phyloP scores from a whole-genome alignment of 2,797 vertebrate species.

The Pelobates cultripes region DNA sequence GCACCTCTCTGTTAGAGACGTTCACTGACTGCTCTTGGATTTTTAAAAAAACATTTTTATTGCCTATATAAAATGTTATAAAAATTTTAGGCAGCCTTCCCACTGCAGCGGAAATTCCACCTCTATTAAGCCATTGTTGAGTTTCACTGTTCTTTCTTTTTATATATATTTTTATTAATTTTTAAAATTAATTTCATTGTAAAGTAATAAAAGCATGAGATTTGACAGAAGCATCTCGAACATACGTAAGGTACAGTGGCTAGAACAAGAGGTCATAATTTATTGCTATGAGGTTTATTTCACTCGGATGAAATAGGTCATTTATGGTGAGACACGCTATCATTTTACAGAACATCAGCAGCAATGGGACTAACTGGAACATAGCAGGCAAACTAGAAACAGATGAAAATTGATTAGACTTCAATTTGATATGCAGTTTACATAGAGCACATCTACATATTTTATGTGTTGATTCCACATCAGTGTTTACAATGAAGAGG shows the following conservation, averaged over 20 bases:
- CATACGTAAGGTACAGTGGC: constrained; percentile 68
- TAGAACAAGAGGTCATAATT: constrained; percentile 78
- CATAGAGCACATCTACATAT: constrained; percentile 3
- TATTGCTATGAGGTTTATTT: constrained; percentile 43
- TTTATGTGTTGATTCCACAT: background rate
- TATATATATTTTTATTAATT: constrained; percentile 52
- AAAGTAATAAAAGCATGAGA: constrained; percentile 76
- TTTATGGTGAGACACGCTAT: constrained; percentile 67
- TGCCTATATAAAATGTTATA: constrained; percentile 65
- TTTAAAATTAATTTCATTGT: constrained; percentile 74
- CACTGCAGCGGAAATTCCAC: constrained; percentile 66
- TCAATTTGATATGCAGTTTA: constrained; percentile 20
- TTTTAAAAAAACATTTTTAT: background rate
- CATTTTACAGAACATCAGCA: constrained; percentile 72
- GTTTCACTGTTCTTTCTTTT: constrained; percentile 66
- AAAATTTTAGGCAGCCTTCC: constrained; percentile 73
- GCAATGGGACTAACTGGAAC: constrained; percentile 79
- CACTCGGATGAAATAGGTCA: constrained; percentile 74
- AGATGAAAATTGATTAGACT: constrained; percentile 80
- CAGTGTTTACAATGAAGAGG: background rate
- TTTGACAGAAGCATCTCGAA: constrained; percentile 68
- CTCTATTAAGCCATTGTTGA: constrained; percentile 71
- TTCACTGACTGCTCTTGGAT: background rate
- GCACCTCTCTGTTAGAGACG: constrained; percentile 14
- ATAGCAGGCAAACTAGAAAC: constrained; percentile 81